Base-by-base conservation (phyloP, 1,140 invertebrate genomes). In the Latrodectus geometricus region DNA sequence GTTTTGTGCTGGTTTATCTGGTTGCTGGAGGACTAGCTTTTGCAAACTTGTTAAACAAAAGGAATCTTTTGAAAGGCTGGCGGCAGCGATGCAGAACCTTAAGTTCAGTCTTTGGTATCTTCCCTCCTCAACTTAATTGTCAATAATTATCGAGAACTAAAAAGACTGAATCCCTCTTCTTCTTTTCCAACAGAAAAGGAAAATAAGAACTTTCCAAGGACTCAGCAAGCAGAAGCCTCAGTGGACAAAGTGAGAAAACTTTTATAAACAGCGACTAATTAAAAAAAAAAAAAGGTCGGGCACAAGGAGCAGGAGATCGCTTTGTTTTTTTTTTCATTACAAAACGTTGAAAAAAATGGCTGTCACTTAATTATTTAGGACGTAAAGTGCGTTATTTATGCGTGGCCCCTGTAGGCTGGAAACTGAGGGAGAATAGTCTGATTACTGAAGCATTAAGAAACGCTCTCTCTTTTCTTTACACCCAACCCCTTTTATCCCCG, bases 341-440 rank as follows among this genome's bases (percentile, higher is more conserved):
- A 80, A 87, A 87, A 79, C 85, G 85, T 66, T 48, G 76, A 80
- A 87, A 85, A 85, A 87, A 87, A 80, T 74, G 49, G 35, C 85
- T 87, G 85, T 87, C 85, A 87, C 85, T 87, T 87, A 87, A 87
- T 87, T 87, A 87, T 87, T 87, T 87, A 87, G 85, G 85, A 87
- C 85, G 85, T 80, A 87, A 87, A 87, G 85, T 87, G 85, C 85
- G 85, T 87, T 87, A 87, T 87, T 80, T 87, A 87, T 87, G 85
- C 85, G 85, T 73, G 70, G 85, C 85, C 85, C 85, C 85, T 87
- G 85, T 87, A 87, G 85, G 77, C 85, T 86, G 66, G 20, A 83
- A 70, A 76, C 82, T 86, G 20, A 80, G 77, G 77, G 77, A 87
- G 77, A 87, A 87, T 87, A 87, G 85, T 87, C 76, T 87, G 85